Conservation (phyloP, 1,140 invertebrate species). For the Drosophila jambulina region DNA sequence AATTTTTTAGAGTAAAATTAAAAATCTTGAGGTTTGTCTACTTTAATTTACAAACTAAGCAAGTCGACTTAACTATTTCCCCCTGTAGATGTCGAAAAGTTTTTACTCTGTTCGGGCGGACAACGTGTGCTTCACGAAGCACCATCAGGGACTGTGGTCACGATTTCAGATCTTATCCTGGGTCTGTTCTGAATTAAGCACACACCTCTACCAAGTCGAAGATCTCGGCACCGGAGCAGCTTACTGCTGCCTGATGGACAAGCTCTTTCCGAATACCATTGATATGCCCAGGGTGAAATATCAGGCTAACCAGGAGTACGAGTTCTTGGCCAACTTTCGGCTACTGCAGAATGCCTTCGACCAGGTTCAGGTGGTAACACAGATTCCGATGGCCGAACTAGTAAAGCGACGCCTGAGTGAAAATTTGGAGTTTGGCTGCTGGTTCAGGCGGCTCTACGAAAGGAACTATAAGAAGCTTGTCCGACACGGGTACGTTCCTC, state of each 20-base stretch:
- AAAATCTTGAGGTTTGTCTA: neutral
- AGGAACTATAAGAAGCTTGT: neutral
- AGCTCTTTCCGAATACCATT: neutral
- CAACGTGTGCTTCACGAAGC: neutral
- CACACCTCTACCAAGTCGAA: neutral
- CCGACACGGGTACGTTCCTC: neutral
- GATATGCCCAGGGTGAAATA: neutral
- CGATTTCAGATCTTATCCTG: neutral
- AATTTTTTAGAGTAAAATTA: neutral
- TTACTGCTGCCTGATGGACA: conserved; percentile 2
- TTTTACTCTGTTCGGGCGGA: neutral
- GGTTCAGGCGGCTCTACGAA: neutral
- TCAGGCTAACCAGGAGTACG: neutral
- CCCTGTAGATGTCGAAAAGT: neutral
- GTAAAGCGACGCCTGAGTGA: neutral
- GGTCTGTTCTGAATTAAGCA: neutral
- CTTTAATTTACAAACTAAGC: neutral
- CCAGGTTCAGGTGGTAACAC: neutral
- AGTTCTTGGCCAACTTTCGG: neutral
- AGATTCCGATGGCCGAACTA: neutral
- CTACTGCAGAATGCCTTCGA: conserved; percentile 1
- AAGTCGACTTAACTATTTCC: neutral
- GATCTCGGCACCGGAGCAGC: neutral
- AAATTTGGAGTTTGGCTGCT: neutral
- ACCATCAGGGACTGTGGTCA: conserved; percentile 3